Base-by-base conservation (phyloP, 2,888 invertebrate genomes). In the Morinoia aosen region DNA sequence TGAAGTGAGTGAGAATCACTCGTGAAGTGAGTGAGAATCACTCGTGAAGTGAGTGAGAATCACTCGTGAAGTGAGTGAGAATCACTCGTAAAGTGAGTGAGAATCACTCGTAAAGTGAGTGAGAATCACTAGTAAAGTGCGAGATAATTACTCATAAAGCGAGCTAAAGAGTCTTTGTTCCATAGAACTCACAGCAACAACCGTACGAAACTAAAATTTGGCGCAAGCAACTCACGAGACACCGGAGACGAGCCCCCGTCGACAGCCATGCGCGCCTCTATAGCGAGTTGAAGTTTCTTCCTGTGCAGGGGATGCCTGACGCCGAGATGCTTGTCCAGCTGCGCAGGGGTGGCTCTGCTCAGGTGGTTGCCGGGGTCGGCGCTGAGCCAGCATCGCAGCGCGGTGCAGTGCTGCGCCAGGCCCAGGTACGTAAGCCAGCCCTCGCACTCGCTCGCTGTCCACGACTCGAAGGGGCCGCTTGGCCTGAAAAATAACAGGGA, bases 301-400 rank as follows among this genome's bases (percentile, higher is more conserved):
- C 98, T 98, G 97, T 99, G 99, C 97, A 99, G 97, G 0, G 98
- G 98, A 97, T 99, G 98, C 97, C 97, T 95, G 90, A 99, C 98
- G 95, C 98, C 98, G 19, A 99, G 97, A 97, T 99, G 98, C 97
- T 99, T 99, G 97, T 99, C 99, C 88, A 99, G 98, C 97, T 99
- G 98, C 97, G 98, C 98, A 12, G 98, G 98, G 0, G 98, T 98
- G 95, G 95, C 95, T 64, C 95, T 95, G 95, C 95, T 98, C 88
- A 99, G 97, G 96, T 99, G 98, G 0, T 98, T 98, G 14, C 99
- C 98, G 76, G 98, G 98, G 96, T 98, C 98, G 48, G 14, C n/a
- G 58, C 57, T 25, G 0, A 99, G 98, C 99, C 99, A 99, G 95
- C 98, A 98, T 97, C 98, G 98, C 39, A 98, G 98, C 96, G 99